A percentile compares a stretch with the other conserved stretches of the same genome.
These are phyloP conservation scores for Cirrhinus mrigala DNA, from an alignment of 2,797 vertebrate species.

Conservation along the genomic window DNA sequence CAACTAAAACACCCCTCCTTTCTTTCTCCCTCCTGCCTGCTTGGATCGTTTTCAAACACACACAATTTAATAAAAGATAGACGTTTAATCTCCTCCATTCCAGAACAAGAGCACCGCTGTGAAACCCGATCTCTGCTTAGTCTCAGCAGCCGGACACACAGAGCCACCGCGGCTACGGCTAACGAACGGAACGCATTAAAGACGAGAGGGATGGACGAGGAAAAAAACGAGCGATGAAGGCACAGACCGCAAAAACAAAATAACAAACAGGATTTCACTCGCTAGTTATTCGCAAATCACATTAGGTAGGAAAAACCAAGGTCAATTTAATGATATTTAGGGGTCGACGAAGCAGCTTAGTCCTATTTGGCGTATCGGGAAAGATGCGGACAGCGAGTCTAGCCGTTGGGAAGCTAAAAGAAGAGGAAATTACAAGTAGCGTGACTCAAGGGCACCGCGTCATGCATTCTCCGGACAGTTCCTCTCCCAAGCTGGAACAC, in stretches of 20 bases:
- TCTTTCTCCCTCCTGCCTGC: constrained; percentile 63
- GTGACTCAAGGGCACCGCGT: constrained; percentile 41
- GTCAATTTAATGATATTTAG: constrained; percentile 54
- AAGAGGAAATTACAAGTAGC: constrained; percentile 50
- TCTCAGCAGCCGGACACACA: constrained; percentile 35
- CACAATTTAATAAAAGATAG: constrained; percentile 79
- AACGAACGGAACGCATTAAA: constrained; percentile 59
- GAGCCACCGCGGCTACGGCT: constrained; percentile 46
- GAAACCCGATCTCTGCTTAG: constrained; percentile 70
- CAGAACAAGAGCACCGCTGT: constrained; percentile 62
- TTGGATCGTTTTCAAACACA: constrained; percentile 79
- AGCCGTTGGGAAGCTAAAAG: constrained; percentile 41
- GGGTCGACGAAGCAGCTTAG: constrained; percentile 59
- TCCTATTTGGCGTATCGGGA: constrained; percentile 43
- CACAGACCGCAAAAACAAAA: constrained; percentile 34
- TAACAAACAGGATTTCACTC: constrained; percentile 59
- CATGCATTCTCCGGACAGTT: constrained; percentile 41
- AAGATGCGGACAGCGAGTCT: background rate
- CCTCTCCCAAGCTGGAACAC: constrained; percentile 53
- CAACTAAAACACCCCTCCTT: constrained; percentile 10
- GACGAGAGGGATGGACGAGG: constrained; percentile 28
- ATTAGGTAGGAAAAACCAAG: constrained; percentile 54
- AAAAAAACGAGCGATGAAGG: background rate
- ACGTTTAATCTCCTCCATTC: constrained; percentile 75
- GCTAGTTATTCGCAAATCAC: constrained; percentile 61